A percentile compares a stretch with the other conserved stretches of the same genome.
Evolutionary conservation across 2,797 vertebrate species (phyloP).

Genomic region (Ispidina lecontei): DNA sequence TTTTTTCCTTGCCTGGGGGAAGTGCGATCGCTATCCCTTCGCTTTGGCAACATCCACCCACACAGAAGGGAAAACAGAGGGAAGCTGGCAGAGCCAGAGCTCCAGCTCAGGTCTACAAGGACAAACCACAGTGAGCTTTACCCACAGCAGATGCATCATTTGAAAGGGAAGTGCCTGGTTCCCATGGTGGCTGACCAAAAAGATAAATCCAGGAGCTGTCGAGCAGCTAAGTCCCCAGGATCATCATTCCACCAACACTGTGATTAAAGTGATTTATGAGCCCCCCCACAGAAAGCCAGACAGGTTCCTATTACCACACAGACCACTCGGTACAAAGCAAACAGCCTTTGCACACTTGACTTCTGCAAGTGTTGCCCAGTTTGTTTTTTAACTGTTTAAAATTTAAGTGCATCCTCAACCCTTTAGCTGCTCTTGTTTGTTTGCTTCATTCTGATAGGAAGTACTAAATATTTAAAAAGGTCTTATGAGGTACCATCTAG

Average conservation of each 20-base stretch:
- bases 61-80: conserved; percentile 36
- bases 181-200: not conserved
- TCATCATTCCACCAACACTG: accelerated
- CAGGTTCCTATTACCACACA: not conserved
- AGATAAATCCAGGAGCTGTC: not conserved
- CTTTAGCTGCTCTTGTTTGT: not conserved
- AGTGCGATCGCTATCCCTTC: not conserved
- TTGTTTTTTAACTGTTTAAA: conserved; percentile 34
- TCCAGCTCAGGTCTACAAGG: conserved; percentile 16
- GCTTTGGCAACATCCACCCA: conserved; percentile 31
- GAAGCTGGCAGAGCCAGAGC: not conserved
- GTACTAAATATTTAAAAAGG: conserved; percentile 15
- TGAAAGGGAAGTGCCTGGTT: not conserved
- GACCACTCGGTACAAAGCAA: not conserved
- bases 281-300: conserved; percentile 8
- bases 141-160: conserved; percentile 15
- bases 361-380: not conserved
- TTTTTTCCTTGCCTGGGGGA: conserved; percentile 23
- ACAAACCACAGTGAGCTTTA: not conserved
- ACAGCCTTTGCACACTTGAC: not conserved
- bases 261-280: not conserved
- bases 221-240: not conserved
- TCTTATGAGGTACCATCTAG: not conserved
- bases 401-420: not conserved
- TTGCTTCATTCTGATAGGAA: not conserved